Evolutionary conservation across 2,113 vertebrate genomes (phyloP), one percentile per base, ranked within the genome.

Genomic region (Rynchops niger): DNA sequence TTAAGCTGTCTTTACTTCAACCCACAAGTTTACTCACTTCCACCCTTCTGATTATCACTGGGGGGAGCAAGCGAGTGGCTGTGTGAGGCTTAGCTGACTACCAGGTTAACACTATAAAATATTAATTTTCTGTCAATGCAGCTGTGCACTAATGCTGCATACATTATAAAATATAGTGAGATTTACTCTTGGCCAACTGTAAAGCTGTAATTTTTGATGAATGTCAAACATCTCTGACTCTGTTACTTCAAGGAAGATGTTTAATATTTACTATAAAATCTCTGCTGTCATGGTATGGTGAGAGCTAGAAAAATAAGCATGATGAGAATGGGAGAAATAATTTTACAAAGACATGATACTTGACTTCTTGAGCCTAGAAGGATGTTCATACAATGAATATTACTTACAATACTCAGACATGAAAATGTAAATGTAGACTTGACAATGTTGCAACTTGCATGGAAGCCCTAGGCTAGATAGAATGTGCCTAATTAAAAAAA

Each of bases 371-470:
- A 90, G 25, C 56, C 79, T 95, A 30, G 62, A 73, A 93, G 32
- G 6, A 40, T 80, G 34, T 56, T 62, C 5, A 2, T 65, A 19
- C 16, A 61, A 56, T 32, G 49, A 82, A 29, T 66, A 52, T 88
- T 87, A 18, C 47, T 88, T 78, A 29, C 5, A 67, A 29, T 79
- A 43, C 21, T 67, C 66, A 52, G 20, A 38, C 42, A 78, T 89
- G 59, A 93, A 91, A 81, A 61, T 65, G 34, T 38, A 85, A 95
- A 88, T 65, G 42, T 23, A 40, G 72, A 62, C 55, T 94, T 85
- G 20, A 83, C 93, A 72, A 38, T 95, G 84, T 93, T 92, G 82
- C 27, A 83, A 87, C 93, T 91, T 96, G 81, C n/a, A 69, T 56
- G 43, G 43, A 93, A 96, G 87, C 87, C 84, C 21, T 65, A 65